Conservation (phyloP, 2,113 vertebrate species). For the Hyla sarda region DNA sequence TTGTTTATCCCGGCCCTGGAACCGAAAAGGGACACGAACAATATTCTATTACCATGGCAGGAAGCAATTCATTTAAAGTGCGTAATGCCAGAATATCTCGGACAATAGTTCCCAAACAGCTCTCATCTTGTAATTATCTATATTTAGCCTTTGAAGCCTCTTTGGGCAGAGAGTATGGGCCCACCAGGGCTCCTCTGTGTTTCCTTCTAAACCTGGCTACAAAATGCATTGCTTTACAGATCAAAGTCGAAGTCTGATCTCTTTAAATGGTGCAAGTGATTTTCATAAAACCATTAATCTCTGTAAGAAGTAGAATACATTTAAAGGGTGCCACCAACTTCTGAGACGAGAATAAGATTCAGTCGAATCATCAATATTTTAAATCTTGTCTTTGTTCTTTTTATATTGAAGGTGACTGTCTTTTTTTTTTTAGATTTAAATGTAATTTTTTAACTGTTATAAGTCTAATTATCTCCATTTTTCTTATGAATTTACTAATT, state of each 20-base stretch:
- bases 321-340: background rate
- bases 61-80: conserved; percentile 37
- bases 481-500: background rate
- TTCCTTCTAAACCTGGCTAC: background rate
- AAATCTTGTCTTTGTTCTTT: background rate
- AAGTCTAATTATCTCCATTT: background rate
- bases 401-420: background rate
- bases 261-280: background rate
- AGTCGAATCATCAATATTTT: too few relatives aligned
- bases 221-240: background rate
- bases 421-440: background rate
- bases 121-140: conserved; percentile 16
- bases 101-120: background rate
- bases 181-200: background rate
- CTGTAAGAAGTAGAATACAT: background rate
- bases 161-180: background rate
- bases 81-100: background rate
- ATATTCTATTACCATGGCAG: conserved; percentile 8
- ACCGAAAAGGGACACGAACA: background rate
- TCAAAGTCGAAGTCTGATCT: background rate
- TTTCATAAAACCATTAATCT: background rate
- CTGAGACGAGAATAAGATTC: background rate
- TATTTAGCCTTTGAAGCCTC: conserved; percentile 2
- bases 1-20: conserved; percentile 39
- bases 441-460: background rate